A percentile compares a stretch with the other conserved stretches of the same genome.
phyloP scores from a whole-genome alignment of 1,140 invertebrate genomes.

The Rhyacophila brunnea region DNA sequence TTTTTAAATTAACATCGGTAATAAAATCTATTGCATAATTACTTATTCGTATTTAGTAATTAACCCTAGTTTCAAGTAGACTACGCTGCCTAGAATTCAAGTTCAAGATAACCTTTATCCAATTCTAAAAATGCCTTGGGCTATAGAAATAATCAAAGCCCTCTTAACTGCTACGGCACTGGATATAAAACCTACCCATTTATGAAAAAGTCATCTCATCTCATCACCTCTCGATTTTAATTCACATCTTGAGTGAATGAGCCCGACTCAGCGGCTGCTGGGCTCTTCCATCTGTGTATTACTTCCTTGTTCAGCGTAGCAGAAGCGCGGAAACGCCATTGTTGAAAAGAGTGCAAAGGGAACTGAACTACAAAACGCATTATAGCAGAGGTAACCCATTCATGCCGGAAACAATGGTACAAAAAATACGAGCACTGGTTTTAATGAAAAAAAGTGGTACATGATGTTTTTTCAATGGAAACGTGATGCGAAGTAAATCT shows the following conservation, averaged over 20 bases:
- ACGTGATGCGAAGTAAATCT: background rate
- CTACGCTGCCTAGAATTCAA: no score
- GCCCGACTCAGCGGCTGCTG: no score
- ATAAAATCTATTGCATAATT: no score
- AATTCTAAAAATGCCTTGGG: no score
- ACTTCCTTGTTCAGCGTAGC: slow-evolving; percentile 18
- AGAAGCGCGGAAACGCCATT: slow-evolving; percentile 8
- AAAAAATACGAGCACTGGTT: background rate
- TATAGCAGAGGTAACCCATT: slow-evolving; percentile 9
- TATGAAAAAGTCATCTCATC: slow-evolving; percentile 2
- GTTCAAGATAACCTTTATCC: no score
- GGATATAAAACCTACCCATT: no score
- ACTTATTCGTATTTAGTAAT: no score
- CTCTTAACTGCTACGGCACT: no score
- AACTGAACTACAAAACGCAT: slow-evolving; percentile 14
- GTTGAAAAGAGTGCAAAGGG: slow-evolving; percentile 9
- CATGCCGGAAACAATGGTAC: slow-evolving; percentile 15
- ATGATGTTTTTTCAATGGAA: background rate
- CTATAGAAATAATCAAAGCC: no score
- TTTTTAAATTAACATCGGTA: no score
- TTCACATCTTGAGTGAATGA: no score
- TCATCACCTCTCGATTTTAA: slow-evolving; percentile 1
- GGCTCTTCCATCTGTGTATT: background rate
- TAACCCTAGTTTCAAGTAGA: no score
- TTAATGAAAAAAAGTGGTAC: background rate